phyloP scores from a whole-genome alignment of 2,113 vertebrate genomes.

The Ochotona curzoniae region DNA sequence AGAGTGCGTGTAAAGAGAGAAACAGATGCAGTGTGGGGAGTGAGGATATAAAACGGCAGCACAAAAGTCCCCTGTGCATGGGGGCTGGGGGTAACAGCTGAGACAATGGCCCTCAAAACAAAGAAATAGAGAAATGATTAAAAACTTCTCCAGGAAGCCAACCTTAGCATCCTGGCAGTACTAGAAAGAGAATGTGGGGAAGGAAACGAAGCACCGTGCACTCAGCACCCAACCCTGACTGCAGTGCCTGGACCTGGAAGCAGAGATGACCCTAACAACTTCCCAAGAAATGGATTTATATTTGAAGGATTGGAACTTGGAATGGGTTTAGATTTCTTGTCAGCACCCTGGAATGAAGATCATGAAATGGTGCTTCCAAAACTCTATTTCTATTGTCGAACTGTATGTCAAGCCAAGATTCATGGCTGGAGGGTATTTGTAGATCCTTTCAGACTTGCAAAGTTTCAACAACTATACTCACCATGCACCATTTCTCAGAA shows the following conservation, averaged over 20 bases:
- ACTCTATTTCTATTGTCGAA: constrained; percentile 31
- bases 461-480: not conserved
- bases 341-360: not conserved
- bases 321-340: constrained; percentile 1
- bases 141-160: constrained; percentile 24
- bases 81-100: not conserved
- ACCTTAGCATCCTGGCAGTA: not conserved
- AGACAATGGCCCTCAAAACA: not conserved
- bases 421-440: not conserved
- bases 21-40: not conserved
- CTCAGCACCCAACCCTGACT: not conserved
- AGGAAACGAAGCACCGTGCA: not conserved
- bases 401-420: constrained; percentile 9
- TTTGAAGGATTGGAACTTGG: constrained; percentile 42
- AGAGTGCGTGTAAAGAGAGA: constrained; percentile 5
- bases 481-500: not conserved
- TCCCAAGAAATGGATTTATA: constrained; percentile 3
- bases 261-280: constrained; percentile 9
- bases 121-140: not conserved
- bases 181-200: not conserved
- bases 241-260: constrained; percentile 10
- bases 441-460: constrained; percentile 42
- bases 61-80: not conserved
- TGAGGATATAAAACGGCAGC: constrained; percentile 36
- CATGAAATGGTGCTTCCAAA: not conserved